Conservation (phyloP, 1,140 invertebrate species). For the Acyrthosiphon pisum region DNA sequence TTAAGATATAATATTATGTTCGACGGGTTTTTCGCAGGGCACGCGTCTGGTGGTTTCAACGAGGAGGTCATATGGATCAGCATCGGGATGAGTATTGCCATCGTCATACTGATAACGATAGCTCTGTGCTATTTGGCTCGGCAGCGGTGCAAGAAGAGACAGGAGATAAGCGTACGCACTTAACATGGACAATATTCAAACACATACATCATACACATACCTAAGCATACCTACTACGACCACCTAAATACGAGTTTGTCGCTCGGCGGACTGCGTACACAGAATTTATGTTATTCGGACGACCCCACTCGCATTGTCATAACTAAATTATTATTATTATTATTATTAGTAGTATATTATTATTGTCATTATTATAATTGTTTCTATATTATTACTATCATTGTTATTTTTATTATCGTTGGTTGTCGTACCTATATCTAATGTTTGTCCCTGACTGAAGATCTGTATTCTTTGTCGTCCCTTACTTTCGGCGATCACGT, state of each 20-base stretch:
- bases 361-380: neutral
- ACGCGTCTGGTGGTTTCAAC: slow-evolving; percentile 79
- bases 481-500: neutral
- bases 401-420: neutral
- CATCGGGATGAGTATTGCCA: slow-evolving; percentile 84
- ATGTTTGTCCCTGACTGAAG: neutral
- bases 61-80: slow-evolving; percentile 87
- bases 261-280: neutral
- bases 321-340: neutral
- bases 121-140: slow-evolving; percentile 80
- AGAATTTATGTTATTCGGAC: neutral
- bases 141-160: slow-evolving; percentile 78
- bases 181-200: slow-evolving; percentile 52
- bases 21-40: slow-evolving; percentile 58
- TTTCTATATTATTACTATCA: neutral
- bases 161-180: slow-evolving; percentile 57
- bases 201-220: neutral
- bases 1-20: neutral
- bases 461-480: neutral
- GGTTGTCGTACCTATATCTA: neutral
- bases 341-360: neutral
- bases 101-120: slow-evolving; percentile 78
- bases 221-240: neutral
- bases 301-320: neutral
- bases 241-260: neutral